A percentile compares a stretch with the other conserved stretches of the same genome.
These are phyloP conservation scores for Chaitophorus viminalis DNA, from an alignment of 2,888 invertebrate species.

Conservation along the genomic window DNA sequence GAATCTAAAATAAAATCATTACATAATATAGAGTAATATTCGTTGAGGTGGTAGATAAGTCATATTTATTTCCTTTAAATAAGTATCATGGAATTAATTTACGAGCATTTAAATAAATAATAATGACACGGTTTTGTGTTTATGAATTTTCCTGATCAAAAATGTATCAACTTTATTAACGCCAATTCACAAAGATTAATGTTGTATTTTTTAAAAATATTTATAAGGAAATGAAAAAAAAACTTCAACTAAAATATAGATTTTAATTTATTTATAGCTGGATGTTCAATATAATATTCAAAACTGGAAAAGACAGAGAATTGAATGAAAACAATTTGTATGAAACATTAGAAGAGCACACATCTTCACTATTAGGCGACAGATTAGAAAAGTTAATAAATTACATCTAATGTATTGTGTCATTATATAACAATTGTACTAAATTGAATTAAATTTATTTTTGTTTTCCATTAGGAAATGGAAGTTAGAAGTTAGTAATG, in stretches of 20 bases:
- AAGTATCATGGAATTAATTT: no score
- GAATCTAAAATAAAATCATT: no score
- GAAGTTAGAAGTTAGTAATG: conserved; percentile 72
- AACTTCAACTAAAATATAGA: not conserved
- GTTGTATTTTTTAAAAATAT: no score
- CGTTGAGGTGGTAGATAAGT: no score
- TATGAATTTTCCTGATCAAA: no score
- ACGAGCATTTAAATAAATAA: no score
- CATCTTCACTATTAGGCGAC: conserved; percentile 76
- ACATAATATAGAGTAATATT: no score
- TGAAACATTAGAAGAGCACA: conserved; percentile 76
- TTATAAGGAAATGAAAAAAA: not conserved
- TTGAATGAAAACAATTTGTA: conserved; percentile 80
- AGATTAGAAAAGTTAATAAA: conserved; percentile 73
- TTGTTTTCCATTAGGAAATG: conserved; percentile 69
- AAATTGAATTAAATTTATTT: not conserved
- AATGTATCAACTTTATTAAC: no score
- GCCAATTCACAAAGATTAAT: no score
- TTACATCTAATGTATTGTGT: not conserved
- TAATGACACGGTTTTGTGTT: no score
- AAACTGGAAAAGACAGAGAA: conserved; percentile 77
- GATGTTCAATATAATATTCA: conserved; percentile 81
- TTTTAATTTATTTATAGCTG: conserved; percentile 71
- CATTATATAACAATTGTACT: not conserved
- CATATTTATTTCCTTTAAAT: no score